A percentile compares a stretch with the other conserved stretches of the same genome.
phyloP scores from a whole-genome alignment of 2,888 invertebrate species.

The Cataglyphis albicans region DNA sequence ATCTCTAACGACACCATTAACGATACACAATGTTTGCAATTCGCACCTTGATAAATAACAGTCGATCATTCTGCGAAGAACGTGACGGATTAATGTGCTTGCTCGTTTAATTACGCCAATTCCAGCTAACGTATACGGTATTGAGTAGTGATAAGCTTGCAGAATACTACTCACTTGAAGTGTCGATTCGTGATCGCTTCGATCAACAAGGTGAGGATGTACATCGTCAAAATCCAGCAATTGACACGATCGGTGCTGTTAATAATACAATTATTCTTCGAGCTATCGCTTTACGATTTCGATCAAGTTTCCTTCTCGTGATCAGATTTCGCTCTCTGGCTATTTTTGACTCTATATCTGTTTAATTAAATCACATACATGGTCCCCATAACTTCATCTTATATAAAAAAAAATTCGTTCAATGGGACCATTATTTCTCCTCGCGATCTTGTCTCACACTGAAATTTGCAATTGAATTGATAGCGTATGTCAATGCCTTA shows the following conservation, averaged over 20 bases:
- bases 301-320: conserved; percentile 15
- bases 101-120: conserved; percentile 7
- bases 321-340: not conserved
- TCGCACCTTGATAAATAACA: conserved; percentile 32
- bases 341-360: not conserved
- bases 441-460: not conserved
- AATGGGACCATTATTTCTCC: not conserved
- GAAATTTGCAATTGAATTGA: not conserved
- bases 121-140: not conserved
- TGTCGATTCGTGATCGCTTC: not conserved
- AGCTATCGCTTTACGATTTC: conserved; percentile 1
- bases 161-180: conserved; percentile 30
- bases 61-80: not conserved
- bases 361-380: not conserved
- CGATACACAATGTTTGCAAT: conserved; percentile 27
- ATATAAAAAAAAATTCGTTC: conserved; percentile 4
- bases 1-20: conserved; percentile 18
- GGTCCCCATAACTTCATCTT: not conserved
- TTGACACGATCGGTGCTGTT: conserved; percentile 9
- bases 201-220: not conserved
- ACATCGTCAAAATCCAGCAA: conserved; percentile 20
- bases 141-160: not conserved
- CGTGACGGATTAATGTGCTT: not conserved
- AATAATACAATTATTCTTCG: conserved; percentile 9
- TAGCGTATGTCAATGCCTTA: conserved; percentile 5